Evolutionary conservation across 2,797 vertebrate species (phyloP), one percentile per base, ranked within the genome.

Genomic region (Urocyon cinereoargenteus): DNA sequence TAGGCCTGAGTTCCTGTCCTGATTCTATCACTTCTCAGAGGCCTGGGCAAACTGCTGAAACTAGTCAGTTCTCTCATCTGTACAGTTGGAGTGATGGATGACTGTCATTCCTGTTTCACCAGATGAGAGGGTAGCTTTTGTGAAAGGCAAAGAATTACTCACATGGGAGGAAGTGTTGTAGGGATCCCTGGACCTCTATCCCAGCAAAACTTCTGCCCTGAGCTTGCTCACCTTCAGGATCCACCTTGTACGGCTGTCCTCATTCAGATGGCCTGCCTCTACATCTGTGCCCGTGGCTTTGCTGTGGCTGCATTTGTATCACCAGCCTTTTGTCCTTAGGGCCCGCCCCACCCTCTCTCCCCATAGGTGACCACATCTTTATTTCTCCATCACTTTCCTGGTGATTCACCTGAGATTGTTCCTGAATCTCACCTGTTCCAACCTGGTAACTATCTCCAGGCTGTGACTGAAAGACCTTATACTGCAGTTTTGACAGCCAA

Each of bases 371-470:
- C 62, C 68, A 90, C 57, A 13, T 86, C 51, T 94, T 90, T 86
- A 59, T 82, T 90, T 95, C 77, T 90, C 31, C 88, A 6, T 82
- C 72, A 81, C 89, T 55, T 90, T 92, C 85, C 64, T 68, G 66
- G 73, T 95, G 90, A 86, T 64, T 96, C 73, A 73, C 31, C 31
- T 2, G 1, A 34, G n/a, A 68, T 68, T 34, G 53, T 96, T 78
- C 66, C 61, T 15, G 31, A 68, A 53, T 93, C 72, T 93, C 34
- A 51, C 79, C 45, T 96, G 90, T 83, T 95, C 85, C 57, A 64
- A 28, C 57, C 83, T 66, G 88, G 86, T 73, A 88, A 45, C 36
- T 13, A 34, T 95, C 78, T 90, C 82, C 31, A 81, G 90, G 94
- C 10, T 4, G n/a, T 21, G 21, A 21, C 70, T 40, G 36, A 13